A percentile compares a stretch with the other conserved stretches of the same genome.
phyloP scores from a whole-genome alignment of 1,140 invertebrate genomes.

The Apocrypta bakeri region DNA sequence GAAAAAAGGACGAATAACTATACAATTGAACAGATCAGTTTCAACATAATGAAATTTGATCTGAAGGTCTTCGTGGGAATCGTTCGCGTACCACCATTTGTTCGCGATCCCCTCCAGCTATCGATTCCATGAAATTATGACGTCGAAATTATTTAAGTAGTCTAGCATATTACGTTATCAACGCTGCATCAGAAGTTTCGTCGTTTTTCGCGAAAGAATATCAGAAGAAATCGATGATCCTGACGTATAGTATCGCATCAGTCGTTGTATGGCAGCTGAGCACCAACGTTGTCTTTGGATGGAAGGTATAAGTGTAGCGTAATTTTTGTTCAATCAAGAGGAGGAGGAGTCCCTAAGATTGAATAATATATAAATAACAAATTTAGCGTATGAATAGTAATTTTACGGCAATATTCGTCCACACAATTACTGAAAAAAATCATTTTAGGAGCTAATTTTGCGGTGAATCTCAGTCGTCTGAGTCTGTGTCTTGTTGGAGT shows the following conservation, averaged over 20 bases:
- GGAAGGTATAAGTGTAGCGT: not conserved
- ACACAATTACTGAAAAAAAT: not conserved
- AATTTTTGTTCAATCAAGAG: not conserved
- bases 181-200: not conserved
- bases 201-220: not conserved
- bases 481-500: conserved; percentile 7
- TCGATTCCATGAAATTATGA: too few species aligned
- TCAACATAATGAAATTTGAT: too few species aligned
- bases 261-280: not conserved
- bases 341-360: too few species aligned
- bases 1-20: too few species aligned
- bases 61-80: not conserved
- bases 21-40: too few species aligned
- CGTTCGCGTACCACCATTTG: not conserved
- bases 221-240: not conserved
- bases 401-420: too few species aligned
- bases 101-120: not conserved
- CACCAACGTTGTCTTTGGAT: not conserved
- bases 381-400: too few species aligned
- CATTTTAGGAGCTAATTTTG: not conserved
- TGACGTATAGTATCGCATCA: not conserved
- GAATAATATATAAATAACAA: too few species aligned
- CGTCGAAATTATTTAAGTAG: not conserved
- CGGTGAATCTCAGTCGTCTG: not conserved
- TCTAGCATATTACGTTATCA: not conserved